A percentile compares a stretch with the other conserved stretches of the same genome.
phyloP scores from a whole-genome alignment of 2,113 vertebrate species.

The Brachirus orientalis region DNA sequence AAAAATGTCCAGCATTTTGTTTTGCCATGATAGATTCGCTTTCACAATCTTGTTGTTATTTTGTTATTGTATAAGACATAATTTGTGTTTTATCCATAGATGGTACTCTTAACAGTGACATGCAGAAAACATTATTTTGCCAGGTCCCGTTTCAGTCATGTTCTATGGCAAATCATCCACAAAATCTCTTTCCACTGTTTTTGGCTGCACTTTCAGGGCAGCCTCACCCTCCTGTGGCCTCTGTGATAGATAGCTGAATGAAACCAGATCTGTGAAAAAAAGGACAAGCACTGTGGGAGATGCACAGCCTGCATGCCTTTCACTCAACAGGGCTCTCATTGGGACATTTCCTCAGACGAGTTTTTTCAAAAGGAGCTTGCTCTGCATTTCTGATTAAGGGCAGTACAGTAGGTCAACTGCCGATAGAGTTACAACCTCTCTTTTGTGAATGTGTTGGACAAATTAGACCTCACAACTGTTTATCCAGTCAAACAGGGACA shows the following conservation, averaged over 20 bases:
- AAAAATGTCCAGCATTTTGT: conserved; percentile 2
- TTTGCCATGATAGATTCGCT: neutral
- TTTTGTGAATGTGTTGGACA: conserved; percentile 77
- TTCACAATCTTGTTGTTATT: conserved; percentile 1
- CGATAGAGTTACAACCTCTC: conserved; percentile 75
- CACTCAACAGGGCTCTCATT: conserved; percentile 64
- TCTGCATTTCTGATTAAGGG: conserved; percentile 66
- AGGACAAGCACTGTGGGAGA: conserved; percentile 59
- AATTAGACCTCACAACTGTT: conserved; percentile 79
- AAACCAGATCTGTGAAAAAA: conserved; percentile 70
- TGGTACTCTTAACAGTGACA: conserved; percentile 11
- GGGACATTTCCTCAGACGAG: conserved; percentile 66
- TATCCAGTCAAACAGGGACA: conserved; percentile 73
- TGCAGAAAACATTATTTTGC: conserved; percentile 14
- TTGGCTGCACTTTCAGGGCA: conserved; percentile 21
- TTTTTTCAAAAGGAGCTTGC: conserved; percentile 68
- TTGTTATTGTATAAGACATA: neutral
- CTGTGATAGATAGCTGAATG: conserved; percentile 67
- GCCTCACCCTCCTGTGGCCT: conserved; percentile 48
- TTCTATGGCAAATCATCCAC: conserved; percentile 33
- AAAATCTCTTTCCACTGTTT: conserved; percentile 21
- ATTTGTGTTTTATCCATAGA: conserved; percentile 28
- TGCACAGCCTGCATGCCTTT: conserved; percentile 70
- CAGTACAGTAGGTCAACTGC: conserved; percentile 76
- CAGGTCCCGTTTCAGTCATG: conserved; percentile 25